Evolutionary conservation across 2,797 vertebrate species (phyloP).

Genomic region (Capromys pilorides): DNA sequence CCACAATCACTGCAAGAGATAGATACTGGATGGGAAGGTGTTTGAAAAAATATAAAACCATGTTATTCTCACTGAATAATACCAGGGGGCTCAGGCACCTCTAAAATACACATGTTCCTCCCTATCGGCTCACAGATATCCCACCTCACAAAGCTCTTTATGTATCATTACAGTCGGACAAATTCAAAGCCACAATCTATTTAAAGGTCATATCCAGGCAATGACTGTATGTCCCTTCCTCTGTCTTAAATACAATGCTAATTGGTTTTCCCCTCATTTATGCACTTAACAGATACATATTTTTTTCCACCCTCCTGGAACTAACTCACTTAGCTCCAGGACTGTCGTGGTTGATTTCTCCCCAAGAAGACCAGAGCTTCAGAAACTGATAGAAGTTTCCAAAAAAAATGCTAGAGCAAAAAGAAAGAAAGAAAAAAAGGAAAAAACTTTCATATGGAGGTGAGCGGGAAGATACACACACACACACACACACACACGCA

Average conservation of each 20-base stretch:
- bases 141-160: neutral
- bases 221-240: neutral
- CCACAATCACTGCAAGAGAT: neutral
- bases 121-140: rapidly evolving
- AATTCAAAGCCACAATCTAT: neutral
- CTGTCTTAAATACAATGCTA: slow-evolving; percentile 52
- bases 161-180: neutral
- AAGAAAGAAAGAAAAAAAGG: neutral
- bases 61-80: neutral
- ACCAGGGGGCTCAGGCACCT: neutral
- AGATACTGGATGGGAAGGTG: neutral
- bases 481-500: too few relatives aligned
- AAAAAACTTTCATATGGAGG: neutral
- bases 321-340: slow-evolving; percentile 59
- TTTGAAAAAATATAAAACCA: slow-evolving; percentile 22
- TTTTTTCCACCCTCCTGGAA: slow-evolving; percentile 27
- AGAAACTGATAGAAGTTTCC: neutral
- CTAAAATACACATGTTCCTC: neutral
- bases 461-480: rapidly evolving
- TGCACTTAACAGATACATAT: neutral
- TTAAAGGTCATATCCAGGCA: neutral
- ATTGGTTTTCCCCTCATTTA: slow-evolving; percentile 59
- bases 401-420: neutral
- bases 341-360: slow-evolving; percentile 60
- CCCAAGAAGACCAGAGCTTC: slow-evolving; percentile 29